A percentile compares a stretch with the other conserved stretches of the same genome.
Conservation (phyloP, 1,140 invertebrate genomes). For the Heliconius melpomene region DNA sequence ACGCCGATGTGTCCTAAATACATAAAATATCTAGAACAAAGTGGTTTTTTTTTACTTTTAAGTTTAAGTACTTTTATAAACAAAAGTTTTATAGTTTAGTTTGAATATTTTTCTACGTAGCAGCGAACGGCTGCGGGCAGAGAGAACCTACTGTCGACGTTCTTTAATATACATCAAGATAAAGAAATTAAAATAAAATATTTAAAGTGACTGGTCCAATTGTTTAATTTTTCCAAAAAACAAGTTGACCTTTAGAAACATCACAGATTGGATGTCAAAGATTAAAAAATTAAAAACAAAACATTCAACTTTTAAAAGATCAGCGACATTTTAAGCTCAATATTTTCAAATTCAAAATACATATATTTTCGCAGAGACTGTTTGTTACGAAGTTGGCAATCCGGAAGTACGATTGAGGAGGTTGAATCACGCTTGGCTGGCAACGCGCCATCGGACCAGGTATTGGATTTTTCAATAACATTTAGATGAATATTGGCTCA, state of each 20-base stretch:
- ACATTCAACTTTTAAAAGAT: background rate
- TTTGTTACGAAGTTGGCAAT: conserved; percentile 26
- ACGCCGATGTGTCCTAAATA: background rate
- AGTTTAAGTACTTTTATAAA: too few species aligned
- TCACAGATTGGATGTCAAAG: background rate
- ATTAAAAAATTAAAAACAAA: background rate
- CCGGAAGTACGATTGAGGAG: background rate
- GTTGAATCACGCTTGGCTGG: conserved; percentile 32
- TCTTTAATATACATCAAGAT: too few species aligned
- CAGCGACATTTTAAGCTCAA: background rate
- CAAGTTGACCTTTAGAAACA: background rate
- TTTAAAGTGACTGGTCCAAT: background rate
- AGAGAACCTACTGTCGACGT: background rate
- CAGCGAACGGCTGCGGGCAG: background rate
- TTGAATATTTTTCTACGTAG: too few species aligned
- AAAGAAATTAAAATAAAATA: too few species aligned
- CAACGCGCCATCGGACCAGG: conserved; percentile 28
- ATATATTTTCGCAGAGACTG: conserved; percentile 4
- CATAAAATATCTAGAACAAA: background rate
- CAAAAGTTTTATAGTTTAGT: too few species aligned
- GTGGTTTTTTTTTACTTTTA: background rate
- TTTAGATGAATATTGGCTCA: conserved; percentile 4
- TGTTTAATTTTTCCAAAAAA: background rate
- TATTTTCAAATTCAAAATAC: conserved; percentile 9
- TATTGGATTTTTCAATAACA: conserved; percentile 35